Percentiles rank a stretch among this genome's conserved stretches.
These are phyloP conservation scores for Oryzias curvinotus DNA, from an alignment of 2,113 vertebrate genomes.

Conservation along the genomic window DNA sequence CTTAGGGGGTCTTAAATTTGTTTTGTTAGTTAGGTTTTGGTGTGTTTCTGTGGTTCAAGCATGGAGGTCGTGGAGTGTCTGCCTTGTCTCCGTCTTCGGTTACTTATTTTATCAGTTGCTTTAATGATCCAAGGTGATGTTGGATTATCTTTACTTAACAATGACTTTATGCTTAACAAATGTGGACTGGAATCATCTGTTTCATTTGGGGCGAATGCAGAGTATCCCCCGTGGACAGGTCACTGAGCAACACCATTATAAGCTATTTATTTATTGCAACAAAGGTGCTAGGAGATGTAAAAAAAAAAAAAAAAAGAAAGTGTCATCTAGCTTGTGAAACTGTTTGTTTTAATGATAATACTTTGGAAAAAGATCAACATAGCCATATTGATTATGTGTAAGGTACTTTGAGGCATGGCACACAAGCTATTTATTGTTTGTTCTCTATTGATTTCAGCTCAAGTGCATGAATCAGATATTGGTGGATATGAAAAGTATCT, in stretches of 20 bases:
- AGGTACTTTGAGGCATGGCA: conserved; percentile 17
- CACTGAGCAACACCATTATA: too few species aligned
- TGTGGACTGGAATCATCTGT: too few species aligned
- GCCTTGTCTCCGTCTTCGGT: neutral
- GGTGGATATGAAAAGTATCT: conserved; percentile 27
- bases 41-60: conserved; percentile 16
- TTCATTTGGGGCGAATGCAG: too few species aligned
- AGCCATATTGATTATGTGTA: conserved; percentile 35
- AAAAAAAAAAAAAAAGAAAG: neutral
- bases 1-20: conserved; percentile 42
- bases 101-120: neutral
- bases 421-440: conserved; percentile 30
- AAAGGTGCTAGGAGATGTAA: neutral
- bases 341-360: conserved; percentile 12
- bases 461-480: conserved; percentile 35
- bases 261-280: neutral
- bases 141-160: too few species aligned
- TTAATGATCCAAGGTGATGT: too few species aligned
- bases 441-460: conserved; percentile 50
- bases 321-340: conserved; percentile 10
- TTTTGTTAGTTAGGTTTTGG: conserved; percentile 40
- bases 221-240: too few species aligned
- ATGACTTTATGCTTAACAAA: too few species aligned
- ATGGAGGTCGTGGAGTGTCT: conserved; percentile 1
- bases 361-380: conserved; percentile 17